Base-by-base conservation (phyloP, 2,888 invertebrate species). In the Acrobasis suavella region DNA sequence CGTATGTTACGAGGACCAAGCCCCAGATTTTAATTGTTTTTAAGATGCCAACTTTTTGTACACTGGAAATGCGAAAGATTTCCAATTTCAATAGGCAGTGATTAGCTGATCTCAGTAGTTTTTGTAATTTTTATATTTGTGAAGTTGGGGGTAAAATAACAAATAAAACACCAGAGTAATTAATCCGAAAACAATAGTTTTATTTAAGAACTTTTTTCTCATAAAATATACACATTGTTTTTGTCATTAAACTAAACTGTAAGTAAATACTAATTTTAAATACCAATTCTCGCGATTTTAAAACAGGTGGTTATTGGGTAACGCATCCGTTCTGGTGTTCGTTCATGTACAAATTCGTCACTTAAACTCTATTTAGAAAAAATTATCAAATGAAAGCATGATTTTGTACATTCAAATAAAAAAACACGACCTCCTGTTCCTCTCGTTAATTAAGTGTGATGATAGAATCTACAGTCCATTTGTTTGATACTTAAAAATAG, bases 141-240 rank as follows among this genome's bases (percentile, higher is more conserved):
- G 10, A 50, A 60, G 42, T 16, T 46, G 50, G 52, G 61, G 62
- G 16, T 66, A 72, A 73, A 73, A 71, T 76, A 71, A 72, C 67
- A 90, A 92, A 92, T 91, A 90, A 92, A 92, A 92, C 91, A 78
- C 84, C 75, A 76, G 69, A 83, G 75, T 86, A 85, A 87, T 88
- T 92, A 92, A 92, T 92, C 92, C 92, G 92, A 92, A 92, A 92
- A 92, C 92, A 92, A 92, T 92, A 91, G 92, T 92, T 92, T 91
- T 92, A 92, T 92, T 92, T 91, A 91, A 91, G 91, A 91, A 91
- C 89, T 89, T 90, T 62, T 90, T 91, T 91, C 86, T 92, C 92
- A 91, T 92, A 92, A 92, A 91, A 92, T 92, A 92, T 92, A 92
- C 92, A 92, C 92, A 91, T 91, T 92, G 91, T 91, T 91, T 90